These are phyloP conservation scores for Dromococcyx pavoninus DNA, from an alignment of 2,797 vertebrate genomes.

Conservation along the genomic window DNA sequence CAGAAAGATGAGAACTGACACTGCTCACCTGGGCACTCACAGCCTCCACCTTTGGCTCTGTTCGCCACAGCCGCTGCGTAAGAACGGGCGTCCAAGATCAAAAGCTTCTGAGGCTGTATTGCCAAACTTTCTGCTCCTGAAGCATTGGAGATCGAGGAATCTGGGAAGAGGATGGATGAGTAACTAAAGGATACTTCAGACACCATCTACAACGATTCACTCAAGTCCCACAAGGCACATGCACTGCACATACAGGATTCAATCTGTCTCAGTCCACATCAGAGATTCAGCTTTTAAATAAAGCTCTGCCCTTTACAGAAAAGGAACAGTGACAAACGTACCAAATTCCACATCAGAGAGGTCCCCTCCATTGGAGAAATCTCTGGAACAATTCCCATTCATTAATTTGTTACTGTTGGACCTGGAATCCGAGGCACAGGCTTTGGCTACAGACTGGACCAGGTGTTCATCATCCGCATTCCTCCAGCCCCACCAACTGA, in stretches of 20 bases:
- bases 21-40: slow-evolving; percentile 92
- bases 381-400: slow-evolving; percentile 79
- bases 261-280: neutral
- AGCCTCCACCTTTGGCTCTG: slow-evolving; percentile 96
- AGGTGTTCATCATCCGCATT: slow-evolving; percentile 96
- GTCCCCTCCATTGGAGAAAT: slow-evolving; percentile 83
- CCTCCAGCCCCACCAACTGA: slow-evolving; percentile 99
- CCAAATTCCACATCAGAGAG: slow-evolving; percentile 92
- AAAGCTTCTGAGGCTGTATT: slow-evolving; percentile 89
- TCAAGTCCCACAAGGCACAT: neutral
- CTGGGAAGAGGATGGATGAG: slow-evolving; percentile 69
- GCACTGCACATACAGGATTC: neutral
- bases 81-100: slow-evolving; percentile 93
- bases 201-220: neutral
- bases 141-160: slow-evolving; percentile 90
- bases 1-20: neutral
- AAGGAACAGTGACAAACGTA: slow-evolving; percentile 54
- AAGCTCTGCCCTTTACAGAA: neutral
- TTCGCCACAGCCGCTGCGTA: slow-evolving; percentile 97
- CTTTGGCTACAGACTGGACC: slow-evolving; percentile 94
- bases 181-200: neutral
- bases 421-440: slow-evolving; percentile 88
- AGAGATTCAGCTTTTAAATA: neutral
- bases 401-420: slow-evolving; percentile 75
- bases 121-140: slow-evolving; percentile 88